Percentiles rank a stretch among this genome's conserved stretches.
Conservation (phyloP, 2,797 vertebrate genomes). For the Crax fasciolata region DNA sequence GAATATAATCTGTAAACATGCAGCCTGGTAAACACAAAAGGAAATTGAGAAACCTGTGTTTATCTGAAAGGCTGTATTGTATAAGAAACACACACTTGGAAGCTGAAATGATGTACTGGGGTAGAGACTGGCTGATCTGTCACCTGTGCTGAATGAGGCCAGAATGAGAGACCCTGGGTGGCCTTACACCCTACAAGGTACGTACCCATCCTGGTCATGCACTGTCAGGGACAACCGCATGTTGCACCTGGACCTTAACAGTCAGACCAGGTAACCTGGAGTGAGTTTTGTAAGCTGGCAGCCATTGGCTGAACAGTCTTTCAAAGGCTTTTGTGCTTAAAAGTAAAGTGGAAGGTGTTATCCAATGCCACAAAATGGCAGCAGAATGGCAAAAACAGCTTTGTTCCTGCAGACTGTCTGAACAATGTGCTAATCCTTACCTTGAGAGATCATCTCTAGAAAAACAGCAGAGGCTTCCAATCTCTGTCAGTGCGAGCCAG, state of each 20-base stretch:
- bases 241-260: rapidly evolving
- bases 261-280: neutral
- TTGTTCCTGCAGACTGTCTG: neutral
- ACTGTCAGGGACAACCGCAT: rapidly evolving
- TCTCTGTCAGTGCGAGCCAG: neutral
- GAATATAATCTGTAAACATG: slow-evolving; percentile 25
- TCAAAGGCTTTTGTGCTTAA: slow-evolving; percentile 1
- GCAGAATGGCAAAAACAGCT: slow-evolving; percentile 17
- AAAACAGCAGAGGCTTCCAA: slow-evolving; percentile 42
- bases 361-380: neutral
- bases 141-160: neutral
- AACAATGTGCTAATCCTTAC: slow-evolving; percentile 38
- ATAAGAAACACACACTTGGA: neutral
- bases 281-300: neutral
- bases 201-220: neutral
- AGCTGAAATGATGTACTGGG: neutral
- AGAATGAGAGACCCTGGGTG: neutral
- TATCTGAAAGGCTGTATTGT: neutral
- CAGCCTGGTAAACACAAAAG: neutral
- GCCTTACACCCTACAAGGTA: no score
- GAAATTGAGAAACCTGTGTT: slow-evolving; percentile 31
- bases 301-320: neutral
- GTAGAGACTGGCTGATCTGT: neutral
- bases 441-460: slow-evolving; percentile 52
- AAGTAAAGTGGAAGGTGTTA: neutral